Evolutionary conservation across 2,113 vertebrate genomes (phyloP), one percentile per base, ranked within the genome.

Genomic region (Cacatua alba): DNA sequence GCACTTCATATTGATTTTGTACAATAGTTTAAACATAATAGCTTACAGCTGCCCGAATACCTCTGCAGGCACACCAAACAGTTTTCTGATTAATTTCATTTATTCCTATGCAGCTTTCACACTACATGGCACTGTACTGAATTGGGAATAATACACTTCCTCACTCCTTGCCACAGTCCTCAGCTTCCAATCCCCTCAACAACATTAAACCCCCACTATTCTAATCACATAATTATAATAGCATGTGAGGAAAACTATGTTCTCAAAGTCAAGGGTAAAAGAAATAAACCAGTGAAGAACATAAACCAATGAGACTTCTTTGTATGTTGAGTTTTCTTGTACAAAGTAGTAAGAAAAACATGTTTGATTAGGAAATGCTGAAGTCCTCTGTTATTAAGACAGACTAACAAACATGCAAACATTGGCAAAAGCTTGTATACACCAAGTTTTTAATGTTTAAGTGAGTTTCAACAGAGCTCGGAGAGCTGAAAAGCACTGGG

Each of bases 401-500:
- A 74, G 35, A 41, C 7, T 62, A 72, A 77, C 31, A 80, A 72
- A 53, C 25, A 88, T 5, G 26, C 68, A 80, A 55, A 70, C 8
- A 29, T 17, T 16, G 6, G 17, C 2, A 5, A 76, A 79, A 0
- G 1, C 4, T 77, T 80, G 49, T 29, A 80, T 1, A 48, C 6
- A 76, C 24, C 20, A 62, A 49, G 9, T 37, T 57, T 64, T 74
- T 77, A 82, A 92, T 92, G 41, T 19, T 51, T 39, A 91, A 84
- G 11, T 37, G 70, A 88, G 31, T 53, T 72, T 39, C 37, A 72
- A 25, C n/a, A 87, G 28, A 86, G 53, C 4, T 24, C 24, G 21
- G 19, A 48, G 8, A 88, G 20, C 41, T 59, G 10, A 77, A 69
- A 95, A 70, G 31, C 59, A 82, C 31, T 15, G 5, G 31, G 25